Conservation (phyloP, 2,113 vertebrate genomes). For the Calidris pugnax region DNA sequence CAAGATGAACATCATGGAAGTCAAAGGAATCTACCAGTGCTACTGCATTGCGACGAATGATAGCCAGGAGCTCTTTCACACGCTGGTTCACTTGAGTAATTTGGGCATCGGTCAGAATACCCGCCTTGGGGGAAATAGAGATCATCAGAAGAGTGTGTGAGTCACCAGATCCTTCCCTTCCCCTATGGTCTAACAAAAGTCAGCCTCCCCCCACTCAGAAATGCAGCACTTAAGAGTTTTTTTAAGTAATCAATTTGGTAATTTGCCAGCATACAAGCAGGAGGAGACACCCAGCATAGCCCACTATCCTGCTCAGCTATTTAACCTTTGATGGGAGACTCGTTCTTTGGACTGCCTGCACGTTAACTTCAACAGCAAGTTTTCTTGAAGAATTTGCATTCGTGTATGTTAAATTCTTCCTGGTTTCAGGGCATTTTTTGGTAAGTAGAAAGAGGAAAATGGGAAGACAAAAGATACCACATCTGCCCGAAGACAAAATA, state of each 20-base stretch:
- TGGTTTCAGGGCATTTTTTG: neutral
- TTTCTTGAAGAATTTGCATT: neutral
- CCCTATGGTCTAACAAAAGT: neutral
- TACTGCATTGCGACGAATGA: constrained; percentile 87
- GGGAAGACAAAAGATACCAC: neutral
- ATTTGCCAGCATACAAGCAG: neutral
- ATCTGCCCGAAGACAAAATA: neutral
- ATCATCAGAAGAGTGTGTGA: neutral
- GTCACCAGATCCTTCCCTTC: neutral
- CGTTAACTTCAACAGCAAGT: neutral
- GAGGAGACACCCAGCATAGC: neutral
- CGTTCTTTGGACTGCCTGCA: neutral
- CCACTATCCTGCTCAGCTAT: neutral
- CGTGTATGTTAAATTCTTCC: neutral
- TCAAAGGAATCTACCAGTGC: constrained; percentile 93
- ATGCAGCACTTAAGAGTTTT: neutral
- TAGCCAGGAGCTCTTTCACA: constrained; percentile 86
- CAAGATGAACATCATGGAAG: constrained; percentile 81
- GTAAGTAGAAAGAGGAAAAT: neutral
- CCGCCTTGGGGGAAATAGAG: constrained; percentile 70
- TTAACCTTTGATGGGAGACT: neutral
- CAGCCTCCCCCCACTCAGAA: neutral
- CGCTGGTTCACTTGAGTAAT: constrained; percentile 79
- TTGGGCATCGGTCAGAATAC: constrained; percentile 83
- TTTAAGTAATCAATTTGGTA: neutral